Percentiles rank a stretch among this genome's conserved stretches.
Evolutionary conservation across 2,113 vertebrate species (phyloP).

Genomic region (Pao palembangensis): DNA sequence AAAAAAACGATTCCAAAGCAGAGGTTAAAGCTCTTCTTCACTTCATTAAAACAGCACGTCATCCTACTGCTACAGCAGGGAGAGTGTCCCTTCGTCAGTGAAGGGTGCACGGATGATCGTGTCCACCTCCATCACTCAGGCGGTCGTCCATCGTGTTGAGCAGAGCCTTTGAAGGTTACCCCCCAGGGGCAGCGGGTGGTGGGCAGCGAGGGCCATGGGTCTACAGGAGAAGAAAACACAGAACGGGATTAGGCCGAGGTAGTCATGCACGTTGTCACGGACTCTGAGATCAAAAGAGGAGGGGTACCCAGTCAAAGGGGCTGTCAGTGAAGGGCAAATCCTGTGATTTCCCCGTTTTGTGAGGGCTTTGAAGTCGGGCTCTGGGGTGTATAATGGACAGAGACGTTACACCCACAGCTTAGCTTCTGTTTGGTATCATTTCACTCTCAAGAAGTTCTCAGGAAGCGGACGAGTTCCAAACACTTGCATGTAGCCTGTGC

Average conservation of each 20-base stretch:
- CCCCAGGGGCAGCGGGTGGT: slow-evolving; percentile 22
- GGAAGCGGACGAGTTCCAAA: neutral
- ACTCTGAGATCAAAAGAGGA: slow-evolving; percentile 56
- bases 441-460: slow-evolving; percentile 5
- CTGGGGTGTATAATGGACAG: slow-evolving; percentile 41
- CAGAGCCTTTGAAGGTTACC: slow-evolving; percentile 40
- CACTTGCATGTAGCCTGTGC: neutral
- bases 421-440: slow-evolving; percentile 28
- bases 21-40: neutral
- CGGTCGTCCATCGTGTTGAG: slow-evolving; percentile 41
- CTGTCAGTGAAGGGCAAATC: slow-evolving; percentile 40
- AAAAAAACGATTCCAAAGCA: slow-evolving; percentile 1
- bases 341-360: slow-evolving; percentile 28
- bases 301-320: slow-evolving; percentile 31
- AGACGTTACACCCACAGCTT: slow-evolving; percentile 32
- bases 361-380: slow-evolving; percentile 58
- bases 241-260: slow-evolving; percentile 53
- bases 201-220: slow-evolving; percentile 42
- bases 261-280: slow-evolving; percentile 45
- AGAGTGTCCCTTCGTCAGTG: slow-evolving; percentile 38
- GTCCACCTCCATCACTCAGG: slow-evolving; percentile 49
- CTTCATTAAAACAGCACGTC: slow-evolving; percentile 13
- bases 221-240: slow-evolving; percentile 57
- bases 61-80: slow-evolving; percentile 11
- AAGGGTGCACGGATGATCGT: slow-evolving; percentile 27